These are phyloP conservation scores for Brachypterus glaber DNA, from an alignment of 2,888 invertebrate species.

Conservation along the genomic window DNA sequence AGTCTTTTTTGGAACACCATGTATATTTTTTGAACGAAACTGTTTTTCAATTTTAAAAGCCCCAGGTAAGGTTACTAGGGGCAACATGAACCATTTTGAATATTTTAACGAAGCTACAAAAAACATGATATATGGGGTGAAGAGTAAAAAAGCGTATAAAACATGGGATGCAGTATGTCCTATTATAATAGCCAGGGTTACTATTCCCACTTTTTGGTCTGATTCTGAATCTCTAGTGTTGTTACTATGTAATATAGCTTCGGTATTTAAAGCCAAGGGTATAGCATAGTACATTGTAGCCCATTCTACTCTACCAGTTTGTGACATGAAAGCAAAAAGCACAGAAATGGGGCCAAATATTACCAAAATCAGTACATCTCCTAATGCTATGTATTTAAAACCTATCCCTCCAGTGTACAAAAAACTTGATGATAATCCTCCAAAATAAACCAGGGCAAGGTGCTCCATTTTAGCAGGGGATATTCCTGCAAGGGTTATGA, in stretches of 20 bases:
- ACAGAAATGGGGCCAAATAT: constrained; percentile 93
- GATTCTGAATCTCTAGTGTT: constrained; percentile 87
- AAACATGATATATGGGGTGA: constrained; percentile 84
- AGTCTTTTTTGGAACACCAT: constrained; percentile 76
- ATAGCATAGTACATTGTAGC: constrained; percentile 88
- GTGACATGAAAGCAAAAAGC: constrained; percentile 85
- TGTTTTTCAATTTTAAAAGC: constrained; percentile 87
- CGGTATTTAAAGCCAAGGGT: constrained; percentile 87
- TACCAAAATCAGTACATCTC: constrained; percentile 83
- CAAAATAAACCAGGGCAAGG: constrained; percentile 87
- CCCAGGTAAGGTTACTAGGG: constrained; percentile 74
- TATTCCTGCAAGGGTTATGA: constrained; percentile 41
- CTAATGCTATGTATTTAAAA: constrained; percentile 89
- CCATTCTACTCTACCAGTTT: constrained; percentile 86
- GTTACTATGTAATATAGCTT: constrained; percentile 91
- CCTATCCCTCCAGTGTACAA: constrained; percentile 96
- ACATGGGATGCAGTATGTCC: constrained; percentile 87
- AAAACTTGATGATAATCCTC: constrained; percentile 89
- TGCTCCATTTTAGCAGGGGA: constrained; percentile 93
- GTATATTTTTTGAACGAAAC: constrained; percentile 71
- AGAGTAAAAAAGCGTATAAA: constrained; percentile 79
- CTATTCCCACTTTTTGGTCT: constrained; percentile 82
- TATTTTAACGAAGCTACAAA: constrained; percentile 76
- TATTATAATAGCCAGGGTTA: constrained; percentile 88
- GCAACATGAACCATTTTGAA: constrained; percentile 81